These are phyloP conservation scores for Spodoptera litura DNA, from an alignment of 1,140 invertebrate genomes.

Conservation along the genomic window DNA sequence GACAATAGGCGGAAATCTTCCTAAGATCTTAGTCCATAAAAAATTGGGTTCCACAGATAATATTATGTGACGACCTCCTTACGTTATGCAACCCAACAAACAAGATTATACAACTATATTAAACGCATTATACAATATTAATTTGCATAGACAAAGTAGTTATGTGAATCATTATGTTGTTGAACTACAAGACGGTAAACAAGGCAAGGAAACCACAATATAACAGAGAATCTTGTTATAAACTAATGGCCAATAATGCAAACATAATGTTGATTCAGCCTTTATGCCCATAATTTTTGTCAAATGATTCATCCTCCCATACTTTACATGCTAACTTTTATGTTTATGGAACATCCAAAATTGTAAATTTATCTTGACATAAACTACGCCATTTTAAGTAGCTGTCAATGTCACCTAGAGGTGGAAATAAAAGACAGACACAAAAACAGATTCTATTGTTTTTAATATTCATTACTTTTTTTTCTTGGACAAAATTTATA, in stretches of 20 bases:
- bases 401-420: constrained; percentile 8
- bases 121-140: constrained; percentile 27
- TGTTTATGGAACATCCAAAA: not conserved
- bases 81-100: not conserved
- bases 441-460: not conserved
- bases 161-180: not conserved
- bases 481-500: not conserved
- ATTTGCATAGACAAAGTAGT: constrained; percentile 10
- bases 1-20: no score
- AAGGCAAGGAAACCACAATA: not conserved
- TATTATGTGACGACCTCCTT: not conserved
- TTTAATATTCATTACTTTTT: constrained; percentile 3
- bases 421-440: not conserved
- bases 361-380: not conserved
- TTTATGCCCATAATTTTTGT: not conserved
- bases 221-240: not conserved
- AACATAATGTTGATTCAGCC: not conserved
- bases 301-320: not conserved
- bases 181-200: not conserved
- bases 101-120: constrained; percentile 6
- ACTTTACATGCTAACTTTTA: not conserved
- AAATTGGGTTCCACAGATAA: not conserved
- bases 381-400: constrained; percentile 5
- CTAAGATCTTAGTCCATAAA: no score
- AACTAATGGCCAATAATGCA: not conserved